Conservation (phyloP, 2,797 vertebrate genomes). For the Spea hammondii region DNA sequence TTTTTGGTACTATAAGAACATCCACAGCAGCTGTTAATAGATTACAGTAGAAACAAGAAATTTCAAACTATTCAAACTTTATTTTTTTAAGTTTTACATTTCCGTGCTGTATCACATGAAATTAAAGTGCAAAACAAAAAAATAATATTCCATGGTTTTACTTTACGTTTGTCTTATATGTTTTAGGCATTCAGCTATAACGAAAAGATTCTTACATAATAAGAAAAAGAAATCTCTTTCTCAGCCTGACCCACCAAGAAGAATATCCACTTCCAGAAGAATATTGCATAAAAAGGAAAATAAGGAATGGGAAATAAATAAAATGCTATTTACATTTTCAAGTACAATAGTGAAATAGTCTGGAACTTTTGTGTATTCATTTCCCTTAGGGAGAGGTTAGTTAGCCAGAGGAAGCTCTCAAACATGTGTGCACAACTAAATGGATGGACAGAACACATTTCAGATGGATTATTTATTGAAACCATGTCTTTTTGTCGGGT, state of each 20-base stretch:
- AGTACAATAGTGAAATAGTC: constrained; percentile 66
- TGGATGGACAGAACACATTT: constrained; percentile 39
- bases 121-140: too few relatives aligned
- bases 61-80: too few relatives aligned
- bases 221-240: constrained; percentile 2
- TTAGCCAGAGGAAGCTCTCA: constrained; percentile 28
- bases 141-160: too few relatives aligned
- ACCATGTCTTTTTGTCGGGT: constrained; percentile 18
- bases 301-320: constrained; percentile 79
- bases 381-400: constrained; percentile 7
- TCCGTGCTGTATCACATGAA: too few relatives aligned
- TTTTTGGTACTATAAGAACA: too few relatives aligned
- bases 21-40: too few relatives aligned
- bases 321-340: constrained; percentile 86
- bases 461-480: constrained; percentile 33
- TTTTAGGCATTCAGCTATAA: too few relatives aligned
- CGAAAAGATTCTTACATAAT: neutral
- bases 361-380: constrained; percentile 65
- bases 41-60: too few relatives aligned
- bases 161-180: too few relatives aligned
- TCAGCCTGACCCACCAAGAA: constrained; percentile 10
- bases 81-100: too few relatives aligned
- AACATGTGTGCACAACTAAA: constrained; percentile 18
- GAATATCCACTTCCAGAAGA: constrained; percentile 4
- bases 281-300: constrained; percentile 13